Evolutionary conservation across 2,888 invertebrate species (phyloP).

Genomic region (Loripinus fragilis): DNA sequence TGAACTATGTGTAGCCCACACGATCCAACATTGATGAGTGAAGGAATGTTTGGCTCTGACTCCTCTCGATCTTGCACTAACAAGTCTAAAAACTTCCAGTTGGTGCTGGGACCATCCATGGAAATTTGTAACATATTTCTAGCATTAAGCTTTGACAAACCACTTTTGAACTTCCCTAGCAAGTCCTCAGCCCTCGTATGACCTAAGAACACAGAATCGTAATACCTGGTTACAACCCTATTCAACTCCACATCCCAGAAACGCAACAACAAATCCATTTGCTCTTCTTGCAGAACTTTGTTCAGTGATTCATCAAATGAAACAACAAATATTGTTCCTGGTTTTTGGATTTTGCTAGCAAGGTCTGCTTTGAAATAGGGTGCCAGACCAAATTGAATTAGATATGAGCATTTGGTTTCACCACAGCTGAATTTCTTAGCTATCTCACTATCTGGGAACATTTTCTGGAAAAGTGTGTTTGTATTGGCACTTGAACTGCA

Average conservation of each 20-base stretch:
- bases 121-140: constrained; percentile 29
- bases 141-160: constrained; percentile 18
- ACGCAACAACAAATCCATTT: constrained; percentile 56
- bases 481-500: constrained; percentile 38
- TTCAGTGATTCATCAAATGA: constrained; percentile 52
- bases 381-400: constrained; percentile 36
- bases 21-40: constrained; percentile 55
- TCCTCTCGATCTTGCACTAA: constrained; percentile 26
- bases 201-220: constrained; percentile 29
- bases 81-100: constrained; percentile 34
- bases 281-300: constrained; percentile 46
- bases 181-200: constrained; percentile 33
- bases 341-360: constrained; percentile 22
- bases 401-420: constrained; percentile 33
- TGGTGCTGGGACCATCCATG: constrained; percentile 45
- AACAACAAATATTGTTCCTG: constrained; percentile 35
- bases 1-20: constrained; percentile 62
- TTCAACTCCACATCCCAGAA: constrained; percentile 28
- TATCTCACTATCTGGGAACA: constrained; percentile 40
- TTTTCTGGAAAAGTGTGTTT: constrained; percentile 33
- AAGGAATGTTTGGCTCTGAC: constrained; percentile 15
- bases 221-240: constrained; percentile 25
- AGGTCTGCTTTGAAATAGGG: constrained; percentile 24
- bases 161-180: constrained; percentile 25
- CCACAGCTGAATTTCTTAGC: constrained; percentile 36